Percentiles rank a stretch among this genome's conserved stretches.
Conservation (phyloP, 1,140 invertebrate species). For the Trichomalopsis sarcophagae region DNA sequence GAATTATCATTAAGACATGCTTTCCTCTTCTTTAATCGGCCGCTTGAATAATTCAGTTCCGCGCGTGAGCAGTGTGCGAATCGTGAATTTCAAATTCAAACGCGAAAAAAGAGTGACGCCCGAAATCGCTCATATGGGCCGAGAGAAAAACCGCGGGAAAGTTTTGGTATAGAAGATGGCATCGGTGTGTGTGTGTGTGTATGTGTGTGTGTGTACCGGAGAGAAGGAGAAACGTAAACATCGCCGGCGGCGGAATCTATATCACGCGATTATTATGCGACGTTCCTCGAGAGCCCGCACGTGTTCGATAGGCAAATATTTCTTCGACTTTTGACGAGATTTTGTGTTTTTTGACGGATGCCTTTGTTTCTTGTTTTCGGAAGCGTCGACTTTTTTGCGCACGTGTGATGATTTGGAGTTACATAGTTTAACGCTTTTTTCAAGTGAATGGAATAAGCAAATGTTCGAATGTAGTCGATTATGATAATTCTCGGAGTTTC, state of each 20-base stretch:
- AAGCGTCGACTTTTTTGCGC: too few species aligned
- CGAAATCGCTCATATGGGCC: neutral
- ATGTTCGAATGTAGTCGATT: too few species aligned
- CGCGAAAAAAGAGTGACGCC: neutral
- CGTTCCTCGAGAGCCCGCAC: neutral
- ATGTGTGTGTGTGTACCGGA: neutral
- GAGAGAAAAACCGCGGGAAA: neutral
- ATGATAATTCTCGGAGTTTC: too few species aligned
- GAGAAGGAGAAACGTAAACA: neutral
- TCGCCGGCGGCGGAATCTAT: neutral
- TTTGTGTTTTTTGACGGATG: neutral
- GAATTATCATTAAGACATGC: too few species aligned
- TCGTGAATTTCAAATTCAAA: slow-evolving; percentile 33
- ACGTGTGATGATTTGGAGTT: too few species aligned
- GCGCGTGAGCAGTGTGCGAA: neutral
- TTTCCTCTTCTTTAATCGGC: too few species aligned
- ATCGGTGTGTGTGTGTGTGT: neutral
- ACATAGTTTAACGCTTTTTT: too few species aligned
- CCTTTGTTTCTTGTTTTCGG: too few species aligned
- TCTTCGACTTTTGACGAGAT: too few species aligned
- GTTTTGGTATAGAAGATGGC: neutral
- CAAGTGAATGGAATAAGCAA: too few species aligned
- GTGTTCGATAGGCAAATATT: slow-evolving; percentile 18
- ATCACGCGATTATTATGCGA: neutral
- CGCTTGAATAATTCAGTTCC: slow-evolving; percentile 33